Conservation (phyloP, 2,888 invertebrate species). For the Dromius quadrimaculatus region DNA sequence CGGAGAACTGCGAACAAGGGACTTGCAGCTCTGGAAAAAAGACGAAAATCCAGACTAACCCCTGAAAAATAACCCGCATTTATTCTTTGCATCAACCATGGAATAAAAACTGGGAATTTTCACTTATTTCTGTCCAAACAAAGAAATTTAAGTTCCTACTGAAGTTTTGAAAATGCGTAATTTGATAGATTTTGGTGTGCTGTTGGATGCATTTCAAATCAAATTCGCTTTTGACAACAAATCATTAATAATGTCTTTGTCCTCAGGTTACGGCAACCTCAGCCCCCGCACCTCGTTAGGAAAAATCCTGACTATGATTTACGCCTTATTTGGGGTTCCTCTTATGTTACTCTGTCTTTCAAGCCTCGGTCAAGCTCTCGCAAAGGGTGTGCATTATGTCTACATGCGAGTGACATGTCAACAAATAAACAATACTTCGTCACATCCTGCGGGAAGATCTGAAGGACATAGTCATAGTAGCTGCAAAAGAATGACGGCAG, state of each 20-base stretch:
- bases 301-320: constrained; percentile 86
- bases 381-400: constrained; percentile 79
- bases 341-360: constrained; percentile 88
- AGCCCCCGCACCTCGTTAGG: constrained; percentile 87
- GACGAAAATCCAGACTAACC: constrained; percentile 8
- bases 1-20: not conserved
- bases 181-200: no score
- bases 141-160: no score
- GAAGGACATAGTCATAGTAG: constrained; percentile 65
- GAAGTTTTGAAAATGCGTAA: no score
- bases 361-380: constrained; percentile 84
- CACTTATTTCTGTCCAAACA: no score
- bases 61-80: constrained; percentile 27
- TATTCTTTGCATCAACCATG: not conserved
- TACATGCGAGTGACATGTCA: constrained; percentile 69
- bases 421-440: no score
- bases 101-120: no score
- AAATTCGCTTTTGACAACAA: no score
- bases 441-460: not conserved
- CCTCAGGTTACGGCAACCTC: constrained; percentile 85
- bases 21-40: constrained; percentile 8
- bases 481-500: not conserved
- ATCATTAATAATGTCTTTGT: no score
- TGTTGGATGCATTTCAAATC: no score
- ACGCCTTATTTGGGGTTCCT: constrained; percentile 89